These are phyloP conservation scores for Tetraodon nigroviridis DNA, from an alignment of 2,113 vertebrate species.

Conservation along the genomic window DNA sequence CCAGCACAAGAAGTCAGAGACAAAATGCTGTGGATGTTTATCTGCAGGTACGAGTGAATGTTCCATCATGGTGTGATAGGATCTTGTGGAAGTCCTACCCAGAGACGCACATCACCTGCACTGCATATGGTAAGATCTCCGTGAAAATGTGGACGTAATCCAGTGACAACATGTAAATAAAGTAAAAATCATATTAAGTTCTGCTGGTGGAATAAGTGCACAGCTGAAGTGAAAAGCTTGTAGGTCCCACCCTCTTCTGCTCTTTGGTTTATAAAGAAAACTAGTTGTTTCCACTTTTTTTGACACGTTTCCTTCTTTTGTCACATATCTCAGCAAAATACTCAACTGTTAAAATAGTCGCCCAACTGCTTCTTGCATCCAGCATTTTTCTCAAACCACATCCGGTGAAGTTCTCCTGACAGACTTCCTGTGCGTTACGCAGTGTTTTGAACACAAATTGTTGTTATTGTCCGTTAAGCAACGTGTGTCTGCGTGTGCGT, in stretches of 20 bases:
- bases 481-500: neutral
- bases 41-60: slow-evolving; percentile 79
- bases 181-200: too few species aligned
- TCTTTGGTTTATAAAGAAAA: slow-evolving; percentile 39
- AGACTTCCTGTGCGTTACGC: neutral
- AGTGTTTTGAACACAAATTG: neutral
- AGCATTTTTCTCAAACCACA: slow-evolving; percentile 8
- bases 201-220: too few species aligned
- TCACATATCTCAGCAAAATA: slow-evolving; percentile 9
- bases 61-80: slow-evolving; percentile 86
- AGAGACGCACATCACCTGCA: slow-evolving; percentile 78
- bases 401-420: neutral
- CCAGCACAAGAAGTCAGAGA: neutral
- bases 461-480: neutral
- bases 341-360: neutral
- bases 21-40: slow-evolving; percentile 6
- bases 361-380: neutral
- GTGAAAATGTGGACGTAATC: too few species aligned
- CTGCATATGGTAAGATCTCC: slow-evolving; percentile 78
- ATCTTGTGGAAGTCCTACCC: slow-evolving; percentile 87
- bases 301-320: neutral
- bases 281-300: slow-evolving; percentile 53
- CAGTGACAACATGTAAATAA: too few species aligned
- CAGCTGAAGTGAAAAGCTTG: too few species aligned
- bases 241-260: neutral